These are phyloP conservation scores for Siniperca knerii DNA, from an alignment of 2,113 vertebrate genomes.

Conservation along the genomic window DNA sequence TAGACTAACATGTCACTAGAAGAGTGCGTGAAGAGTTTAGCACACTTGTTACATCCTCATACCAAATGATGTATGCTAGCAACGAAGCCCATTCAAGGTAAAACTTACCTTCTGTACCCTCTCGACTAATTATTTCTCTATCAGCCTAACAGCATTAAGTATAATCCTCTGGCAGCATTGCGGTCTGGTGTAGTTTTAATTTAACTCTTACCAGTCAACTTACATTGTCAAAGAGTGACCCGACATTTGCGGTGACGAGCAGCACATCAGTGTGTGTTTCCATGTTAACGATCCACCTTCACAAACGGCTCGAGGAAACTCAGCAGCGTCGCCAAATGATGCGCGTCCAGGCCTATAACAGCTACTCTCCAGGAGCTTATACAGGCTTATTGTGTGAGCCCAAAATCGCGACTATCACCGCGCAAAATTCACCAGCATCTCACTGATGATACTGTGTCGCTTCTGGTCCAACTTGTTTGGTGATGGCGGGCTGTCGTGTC, in stretches of 20 bases:
- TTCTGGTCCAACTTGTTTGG: constrained; percentile 30
- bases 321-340: constrained; percentile 33
- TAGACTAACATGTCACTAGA: background rate
- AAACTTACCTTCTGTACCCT: background rate
- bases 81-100: constrained; percentile 12
- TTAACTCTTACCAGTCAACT: constrained; percentile 64
- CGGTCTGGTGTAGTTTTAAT: background rate
- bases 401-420: background rate
- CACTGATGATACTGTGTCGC: constrained; percentile 13
- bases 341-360: constrained; percentile 22
- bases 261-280: constrained; percentile 81
- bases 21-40: background rate
- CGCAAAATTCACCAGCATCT: constrained; percentile 26
- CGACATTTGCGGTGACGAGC: constrained; percentile 87
- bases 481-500: constrained; percentile 51
- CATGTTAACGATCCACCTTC: constrained; percentile 75
- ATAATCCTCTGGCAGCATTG: constrained; percentile 12
- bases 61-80: background rate
- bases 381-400: constrained; percentile 38
- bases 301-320: constrained; percentile 56
- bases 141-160: constrained; percentile 1
- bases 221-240: constrained; percentile 87
- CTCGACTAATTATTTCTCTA: background rate
- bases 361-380: constrained; percentile 42
- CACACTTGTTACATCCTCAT: background rate